Evolutionary conservation across 2,888 invertebrate species (phyloP), one percentile per base, ranked within the genome.

Genomic region (Ischnus inquisitorius): DNA sequence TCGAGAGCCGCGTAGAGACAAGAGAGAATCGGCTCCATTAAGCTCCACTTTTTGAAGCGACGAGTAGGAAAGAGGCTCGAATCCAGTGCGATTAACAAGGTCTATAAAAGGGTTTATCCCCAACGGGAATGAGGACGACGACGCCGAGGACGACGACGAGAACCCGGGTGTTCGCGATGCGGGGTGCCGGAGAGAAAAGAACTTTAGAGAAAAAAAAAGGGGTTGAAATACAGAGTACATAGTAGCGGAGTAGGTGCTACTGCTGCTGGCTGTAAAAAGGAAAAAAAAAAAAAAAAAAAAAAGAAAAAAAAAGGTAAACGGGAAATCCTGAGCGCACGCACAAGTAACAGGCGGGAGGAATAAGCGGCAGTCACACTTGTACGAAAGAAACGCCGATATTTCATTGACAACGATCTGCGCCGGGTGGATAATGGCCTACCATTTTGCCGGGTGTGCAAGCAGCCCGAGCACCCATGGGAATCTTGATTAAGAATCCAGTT

Each of bases 361-460:
- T 89, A 89, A 79, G 34, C 69, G 67, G 67, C 46, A 77, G 80
- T 80, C 75, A 78, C 75, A 64, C 83, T 78, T 64, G 67, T 77
- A 74, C 85, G 84, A 91, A 91, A 91, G 90, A 90, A 89, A 89
- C 88, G 90, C 92, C 92, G 90, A 93, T 93, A 93, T 93, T 90
- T 93, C 93, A 93, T 93, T 93, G 93, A 93, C 93, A 93, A 93
- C 90, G 92, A 93, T 93, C 93, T 93, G 65, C 91, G 91, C 69
- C 89, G 91, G 91, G 88, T 86, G 88, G 88, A 90, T 92, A 93
- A 93, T 92, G 90, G 90, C 84, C 86, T 87, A 83, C 90, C 89
- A 92, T 92, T 92, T 92, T 90, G 90, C 89, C 78, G 87, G 87
- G 89, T 86, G 88, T 87, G 85, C 83, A 84, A 85, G 83, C 85